phyloP scores from a whole-genome alignment of 1,140 invertebrate genomes.

The Calephelis virginiensis region DNA sequence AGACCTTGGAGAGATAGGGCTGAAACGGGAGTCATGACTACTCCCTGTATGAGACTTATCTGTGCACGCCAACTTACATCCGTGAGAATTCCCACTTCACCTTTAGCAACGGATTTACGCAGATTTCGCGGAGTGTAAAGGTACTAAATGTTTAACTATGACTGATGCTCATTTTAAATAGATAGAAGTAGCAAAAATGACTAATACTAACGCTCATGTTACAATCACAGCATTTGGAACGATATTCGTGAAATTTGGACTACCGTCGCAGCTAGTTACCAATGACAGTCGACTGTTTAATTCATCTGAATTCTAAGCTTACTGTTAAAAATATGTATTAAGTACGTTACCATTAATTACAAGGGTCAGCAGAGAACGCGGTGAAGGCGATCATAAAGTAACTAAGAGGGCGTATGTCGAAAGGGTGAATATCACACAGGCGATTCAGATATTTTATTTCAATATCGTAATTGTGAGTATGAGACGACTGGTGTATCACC shows the following conservation, averaged over 20 bases:
- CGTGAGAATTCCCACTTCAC: constrained; percentile 41
- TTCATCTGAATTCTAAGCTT: too few relatives aligned
- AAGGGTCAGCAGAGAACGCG: constrained; percentile 55
- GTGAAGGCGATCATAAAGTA: constrained; percentile 58
- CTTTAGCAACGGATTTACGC: constrained; percentile 43
- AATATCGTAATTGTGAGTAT: constrained; percentile 41
- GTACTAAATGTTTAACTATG: constrained; percentile 33
- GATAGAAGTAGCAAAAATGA: too few relatives aligned
- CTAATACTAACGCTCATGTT: too few relatives aligned
- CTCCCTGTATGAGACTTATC: constrained; percentile 35
- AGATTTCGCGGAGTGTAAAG: constrained; percentile 39
- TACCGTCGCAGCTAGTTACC: too few relatives aligned
- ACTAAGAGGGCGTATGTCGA: constrained; percentile 40
- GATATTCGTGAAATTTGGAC: constrained; percentile 44
- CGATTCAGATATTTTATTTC: constrained; percentile 34
- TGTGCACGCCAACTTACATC: constrained; percentile 33
- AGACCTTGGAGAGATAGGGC: constrained; percentile 50
- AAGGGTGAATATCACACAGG: constrained; percentile 24
- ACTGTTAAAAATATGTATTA: too few relatives aligned
- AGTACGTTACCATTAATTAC: constrained; percentile 42
- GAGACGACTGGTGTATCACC: constrained; percentile 35
- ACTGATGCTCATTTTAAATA: constrained; percentile 41
- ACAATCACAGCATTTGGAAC: constrained; percentile 23
- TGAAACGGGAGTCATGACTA: constrained; percentile 34
- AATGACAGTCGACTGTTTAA: constrained; percentile 53